Conservation (phyloP, 2,797 vertebrate genomes). For the Pseudocheirus occidentalis region DNA sequence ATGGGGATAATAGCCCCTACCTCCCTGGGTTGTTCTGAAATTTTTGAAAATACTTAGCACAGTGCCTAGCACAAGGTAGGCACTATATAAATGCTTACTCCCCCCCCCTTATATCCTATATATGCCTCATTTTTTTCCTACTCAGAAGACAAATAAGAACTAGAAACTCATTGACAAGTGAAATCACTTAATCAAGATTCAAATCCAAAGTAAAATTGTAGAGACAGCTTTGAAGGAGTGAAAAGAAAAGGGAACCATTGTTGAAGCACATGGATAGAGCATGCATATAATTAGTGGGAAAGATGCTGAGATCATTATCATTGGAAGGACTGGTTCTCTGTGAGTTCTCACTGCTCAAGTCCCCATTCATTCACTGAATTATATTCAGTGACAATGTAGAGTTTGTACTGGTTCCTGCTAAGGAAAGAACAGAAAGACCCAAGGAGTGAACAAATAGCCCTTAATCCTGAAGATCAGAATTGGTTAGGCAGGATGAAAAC, state of each 20-base stretch:
- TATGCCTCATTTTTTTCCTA: too few relatives aligned
- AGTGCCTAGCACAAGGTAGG: too few relatives aligned
- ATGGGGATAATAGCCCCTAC: too few relatives aligned
- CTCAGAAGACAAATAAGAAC: too few relatives aligned
- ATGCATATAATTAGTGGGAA: background rate
- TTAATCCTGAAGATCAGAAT: background rate
- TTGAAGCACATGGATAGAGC: background rate
- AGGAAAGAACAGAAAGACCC: background rate
- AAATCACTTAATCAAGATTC: too few relatives aligned
- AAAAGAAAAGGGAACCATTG: background rate
- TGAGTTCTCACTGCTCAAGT: background rate
- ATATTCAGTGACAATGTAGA: background rate
- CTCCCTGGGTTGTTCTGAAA: too few relatives aligned
- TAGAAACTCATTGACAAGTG: too few relatives aligned
- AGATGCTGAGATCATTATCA: background rate
- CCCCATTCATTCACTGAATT: background rate
- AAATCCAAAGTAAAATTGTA: too few relatives aligned
- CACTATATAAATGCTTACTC: too few relatives aligned
- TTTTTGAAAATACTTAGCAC: too few relatives aligned
- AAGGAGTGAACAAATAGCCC: background rate
- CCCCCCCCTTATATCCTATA: too few relatives aligned
- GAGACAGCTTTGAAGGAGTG: background rate
- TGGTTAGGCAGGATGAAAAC: background rate
- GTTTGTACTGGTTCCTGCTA: background rate
- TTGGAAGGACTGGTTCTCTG: background rate